Percentiles rank a stretch among this genome's conserved stretches.
Conservation (phyloP, 2,888 invertebrate genomes). For the Melinaea marsaeus region DNA sequence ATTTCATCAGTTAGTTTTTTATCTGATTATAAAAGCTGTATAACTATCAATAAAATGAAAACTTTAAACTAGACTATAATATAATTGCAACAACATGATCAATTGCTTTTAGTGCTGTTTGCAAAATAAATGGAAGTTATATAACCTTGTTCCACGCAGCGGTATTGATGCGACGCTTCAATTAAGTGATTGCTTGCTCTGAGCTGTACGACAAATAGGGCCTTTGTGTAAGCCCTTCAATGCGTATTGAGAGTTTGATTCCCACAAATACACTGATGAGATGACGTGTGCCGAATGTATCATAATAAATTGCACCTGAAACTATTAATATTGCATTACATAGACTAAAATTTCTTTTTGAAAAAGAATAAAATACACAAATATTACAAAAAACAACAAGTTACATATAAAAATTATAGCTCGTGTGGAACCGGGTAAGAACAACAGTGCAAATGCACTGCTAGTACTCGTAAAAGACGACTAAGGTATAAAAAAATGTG, state of each 20-base stretch:
- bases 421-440: too few relatives aligned
- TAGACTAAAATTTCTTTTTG: neutral
- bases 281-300: slow-evolving; percentile 20
- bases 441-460: too few relatives aligned
- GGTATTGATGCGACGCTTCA: slow-evolving; percentile 49
- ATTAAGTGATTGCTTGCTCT: slow-evolving; percentile 66
- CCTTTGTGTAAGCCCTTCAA: slow-evolving; percentile 45
- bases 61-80: neutral
- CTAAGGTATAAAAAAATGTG: too few relatives aligned
- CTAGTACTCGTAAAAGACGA: too few relatives aligned
- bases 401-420: too few relatives aligned
- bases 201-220: slow-evolving; percentile 45
- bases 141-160: neutral
- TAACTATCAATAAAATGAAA: neutral
- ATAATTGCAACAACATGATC: slow-evolving; percentile 1
- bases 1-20: too few relatives aligned
- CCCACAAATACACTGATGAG: slow-evolving; percentile 42
- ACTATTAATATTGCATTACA: neutral
- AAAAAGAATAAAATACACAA: neutral
- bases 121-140: neutral
- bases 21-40: too few relatives aligned
- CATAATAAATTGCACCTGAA: slow-evolving; percentile 1
- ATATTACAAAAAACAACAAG: too few relatives aligned
- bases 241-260: slow-evolving; percentile 34
- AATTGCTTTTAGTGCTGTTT: slow-evolving; percentile 5